Conservation (phyloP, 1,140 invertebrate genomes). For the Calosoma granatense region DNA sequence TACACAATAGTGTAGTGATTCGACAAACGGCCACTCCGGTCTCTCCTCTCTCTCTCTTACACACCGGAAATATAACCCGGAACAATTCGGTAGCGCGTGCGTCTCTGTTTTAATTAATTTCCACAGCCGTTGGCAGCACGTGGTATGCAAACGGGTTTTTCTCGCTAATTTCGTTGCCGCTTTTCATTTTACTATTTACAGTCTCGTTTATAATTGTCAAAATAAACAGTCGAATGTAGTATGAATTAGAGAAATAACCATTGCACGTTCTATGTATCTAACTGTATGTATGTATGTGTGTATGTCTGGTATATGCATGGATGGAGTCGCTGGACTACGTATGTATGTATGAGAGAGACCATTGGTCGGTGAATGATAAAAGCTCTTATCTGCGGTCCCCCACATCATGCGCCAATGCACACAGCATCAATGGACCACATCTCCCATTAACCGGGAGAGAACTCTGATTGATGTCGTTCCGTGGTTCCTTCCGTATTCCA, state of each 20-base stretch:
- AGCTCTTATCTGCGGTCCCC: background rate
- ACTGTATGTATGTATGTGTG: constrained; percentile 6
- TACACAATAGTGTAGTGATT: too few relatives aligned
- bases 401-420: constrained; percentile 1
- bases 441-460: constrained; percentile 18
- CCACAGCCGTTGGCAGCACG: background rate
- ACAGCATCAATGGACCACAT: constrained; percentile 9
- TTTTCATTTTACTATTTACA: background rate
- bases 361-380: background rate
- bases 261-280: too few relatives aligned
- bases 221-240: too few relatives aligned
- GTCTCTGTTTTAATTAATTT: background rate
- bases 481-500: background rate
- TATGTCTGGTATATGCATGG: constrained; percentile 1
- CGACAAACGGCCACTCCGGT: too few relatives aligned
- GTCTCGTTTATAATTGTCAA: too few relatives aligned
- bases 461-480: constrained; percentile 17
- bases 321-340: background rate
- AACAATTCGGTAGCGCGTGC: background rate
- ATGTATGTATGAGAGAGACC: background rate
- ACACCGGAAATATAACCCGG: background rate
- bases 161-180: background rate
- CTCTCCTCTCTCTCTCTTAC: too few relatives aligned
- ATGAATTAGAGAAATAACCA: too few relatives aligned
- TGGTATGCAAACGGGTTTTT: background rate